Evolutionary conservation across 2,113 vertebrate species (phyloP).

Genomic region (Sprattus sprattus): DNA sequence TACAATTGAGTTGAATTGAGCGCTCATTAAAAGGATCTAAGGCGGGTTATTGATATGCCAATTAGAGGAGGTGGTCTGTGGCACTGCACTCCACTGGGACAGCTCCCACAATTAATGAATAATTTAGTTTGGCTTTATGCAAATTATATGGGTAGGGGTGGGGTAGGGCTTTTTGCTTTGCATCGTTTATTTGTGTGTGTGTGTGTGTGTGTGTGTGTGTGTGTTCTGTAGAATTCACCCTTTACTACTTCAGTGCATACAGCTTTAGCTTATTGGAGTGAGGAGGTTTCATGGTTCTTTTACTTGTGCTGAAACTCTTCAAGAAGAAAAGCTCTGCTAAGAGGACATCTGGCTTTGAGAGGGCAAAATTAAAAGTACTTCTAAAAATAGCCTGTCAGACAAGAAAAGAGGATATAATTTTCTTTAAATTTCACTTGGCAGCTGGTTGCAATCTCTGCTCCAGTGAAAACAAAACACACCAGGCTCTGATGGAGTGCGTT

Average conservation of each 20-base stretch:
- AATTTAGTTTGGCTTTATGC: slow-evolving; percentile 73
- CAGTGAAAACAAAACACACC: slow-evolving; percentile 68
- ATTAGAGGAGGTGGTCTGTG: slow-evolving; percentile 73
- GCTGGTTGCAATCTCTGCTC: slow-evolving; percentile 74
- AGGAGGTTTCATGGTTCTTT: not conserved
- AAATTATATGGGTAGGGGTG: slow-evolving; percentile 67
- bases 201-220: not conserved
- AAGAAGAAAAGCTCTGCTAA: not conserved
- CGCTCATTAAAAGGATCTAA: slow-evolving; percentile 61
- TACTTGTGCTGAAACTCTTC: not conserved
- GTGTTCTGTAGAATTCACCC: not conserved
- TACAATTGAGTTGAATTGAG: slow-evolving; percentile 50
- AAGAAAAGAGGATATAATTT: slow-evolving; percentile 76
- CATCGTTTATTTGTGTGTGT: not conserved
- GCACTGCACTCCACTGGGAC: slow-evolving; percentile 65
- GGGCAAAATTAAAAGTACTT: slow-evolving; percentile 4
- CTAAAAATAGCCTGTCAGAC: slow-evolving; percentile 17
- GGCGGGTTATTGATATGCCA: slow-evolving; percentile 76
- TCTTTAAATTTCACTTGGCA: slow-evolving; percentile 73
- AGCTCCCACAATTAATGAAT: slow-evolving; percentile 74
- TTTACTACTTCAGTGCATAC: not conserved
- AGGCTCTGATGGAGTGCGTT: slow-evolving; percentile 72
- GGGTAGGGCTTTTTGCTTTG: slow-evolving; percentile 44
- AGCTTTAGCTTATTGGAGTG: not conserved
- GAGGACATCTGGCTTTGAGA: slow-evolving; percentile 14